These are phyloP conservation scores for Ptychoptera contaminata DNA, from an alignment of 2,888 invertebrate species.

Conservation along the genomic window DNA sequence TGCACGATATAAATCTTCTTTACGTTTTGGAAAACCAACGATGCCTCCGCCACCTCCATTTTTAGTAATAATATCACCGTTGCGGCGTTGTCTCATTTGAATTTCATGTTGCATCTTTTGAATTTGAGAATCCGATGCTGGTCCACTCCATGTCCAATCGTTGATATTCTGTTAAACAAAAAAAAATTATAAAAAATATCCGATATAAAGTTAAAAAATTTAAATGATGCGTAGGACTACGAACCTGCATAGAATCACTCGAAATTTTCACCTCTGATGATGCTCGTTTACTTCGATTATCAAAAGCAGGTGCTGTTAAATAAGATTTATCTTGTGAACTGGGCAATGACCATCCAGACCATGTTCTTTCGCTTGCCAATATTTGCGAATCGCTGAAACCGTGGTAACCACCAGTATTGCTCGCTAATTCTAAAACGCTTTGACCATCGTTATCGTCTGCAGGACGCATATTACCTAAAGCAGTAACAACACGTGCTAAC, in stretches of 20 bases:
- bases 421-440: conserved; percentile 8
- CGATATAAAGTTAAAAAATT: neutral
- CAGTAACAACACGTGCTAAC: conserved; percentile 59
- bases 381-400: conserved; percentile 61
- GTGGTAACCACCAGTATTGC: conserved; percentile 35
- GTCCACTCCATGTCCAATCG: conserved; percentile 32
- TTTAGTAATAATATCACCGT: conserved; percentile 20
- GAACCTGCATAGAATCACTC: conserved; percentile 4
- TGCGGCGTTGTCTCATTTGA: conserved; percentile 20
- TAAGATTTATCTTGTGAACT: conserved; percentile 33
- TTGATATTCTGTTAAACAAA: conserved; percentile 14
- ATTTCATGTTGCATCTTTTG: conserved; percentile 13
- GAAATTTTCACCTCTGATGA: conserved; percentile 38
- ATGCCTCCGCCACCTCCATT: conserved; percentile 24
- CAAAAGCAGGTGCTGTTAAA: conserved; percentile 22
- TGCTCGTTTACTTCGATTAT: conserved; percentile 35
- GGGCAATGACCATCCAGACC: conserved; percentile 34
- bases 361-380: conserved; percentile 45
- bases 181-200: neutral
- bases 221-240: no score
- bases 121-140: conserved; percentile 25
- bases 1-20: conserved; percentile 16
- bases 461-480: conserved; percentile 44
- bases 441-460: conserved; percentile 29
- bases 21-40: conserved; percentile 16